A percentile compares a stretch with the other conserved stretches of the same genome.
phyloP scores from a whole-genome alignment of 2,797 vertebrate genomes.

The Bufotes viridis region DNA sequence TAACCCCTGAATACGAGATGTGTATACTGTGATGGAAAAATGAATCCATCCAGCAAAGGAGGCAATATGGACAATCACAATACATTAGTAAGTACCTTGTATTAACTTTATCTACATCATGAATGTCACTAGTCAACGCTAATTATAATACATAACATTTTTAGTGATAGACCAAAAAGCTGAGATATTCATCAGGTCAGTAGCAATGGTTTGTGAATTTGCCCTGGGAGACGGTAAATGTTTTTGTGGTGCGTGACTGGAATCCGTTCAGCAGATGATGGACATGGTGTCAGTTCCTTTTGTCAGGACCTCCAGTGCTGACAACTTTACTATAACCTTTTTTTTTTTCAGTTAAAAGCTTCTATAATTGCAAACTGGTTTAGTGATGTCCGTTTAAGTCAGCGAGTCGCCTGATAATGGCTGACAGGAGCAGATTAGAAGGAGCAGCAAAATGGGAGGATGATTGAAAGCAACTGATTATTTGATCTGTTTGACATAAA shows the following conservation, averaged over 20 bases:
- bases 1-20: too few relatives aligned
- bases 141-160: neutral
- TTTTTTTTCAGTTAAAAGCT: slow-evolving; percentile 18
- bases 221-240: neutral
- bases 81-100: too few relatives aligned
- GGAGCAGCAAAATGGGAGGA: neutral
- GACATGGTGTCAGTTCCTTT: neutral
- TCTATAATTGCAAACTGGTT: slow-evolving; percentile 9
- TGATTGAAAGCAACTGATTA: slow-evolving; percentile 40
- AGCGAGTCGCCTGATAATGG: neutral
- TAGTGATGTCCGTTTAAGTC: slow-evolving; percentile 36
- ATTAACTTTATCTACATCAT: too few relatives aligned
- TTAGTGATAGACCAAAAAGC: neutral
- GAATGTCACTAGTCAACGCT: too few relatives aligned
- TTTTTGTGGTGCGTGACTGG: neutral
- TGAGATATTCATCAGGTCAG: neutral
- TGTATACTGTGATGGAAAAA: too few relatives aligned
- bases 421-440: slow-evolving; percentile 35
- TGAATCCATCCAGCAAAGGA: too few relatives aligned
- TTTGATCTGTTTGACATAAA: slow-evolving; percentile 48
- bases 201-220: neutral
- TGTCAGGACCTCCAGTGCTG: slow-evolving; percentile 21
- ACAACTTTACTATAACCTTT: slow-evolving; percentile 3
- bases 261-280: neutral
- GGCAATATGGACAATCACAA: too few relatives aligned